Evolutionary conservation across 2,888 invertebrate genomes (phyloP).

Genomic region (Apocheima hispidaria): DNA sequence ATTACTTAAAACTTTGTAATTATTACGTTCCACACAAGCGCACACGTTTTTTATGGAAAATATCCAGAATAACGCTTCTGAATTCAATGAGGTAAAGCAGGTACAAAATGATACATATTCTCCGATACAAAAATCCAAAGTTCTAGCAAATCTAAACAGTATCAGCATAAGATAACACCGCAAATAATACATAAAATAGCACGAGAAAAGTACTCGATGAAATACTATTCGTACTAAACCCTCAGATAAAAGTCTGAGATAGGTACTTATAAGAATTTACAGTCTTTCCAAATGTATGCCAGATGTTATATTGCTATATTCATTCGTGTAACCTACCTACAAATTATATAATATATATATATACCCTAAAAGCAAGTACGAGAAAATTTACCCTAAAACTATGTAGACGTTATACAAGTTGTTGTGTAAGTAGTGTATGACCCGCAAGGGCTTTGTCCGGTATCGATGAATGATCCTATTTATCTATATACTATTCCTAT

Average conservation of each 20-base stretch:
- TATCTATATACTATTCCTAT: no score
- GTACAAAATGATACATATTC: not conserved
- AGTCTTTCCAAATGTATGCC: not conserved
- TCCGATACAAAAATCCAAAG: no score
- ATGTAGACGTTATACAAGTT: no score
- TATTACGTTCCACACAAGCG: not conserved
- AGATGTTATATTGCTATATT: not conserved
- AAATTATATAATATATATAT: no score
- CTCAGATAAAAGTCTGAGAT: not conserved
- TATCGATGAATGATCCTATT: no score
- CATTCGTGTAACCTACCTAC: not conserved
- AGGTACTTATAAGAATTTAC: constrained; percentile 1
- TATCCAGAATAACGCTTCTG: not conserved
- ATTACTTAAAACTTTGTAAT: not conserved
- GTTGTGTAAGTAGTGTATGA: no score
- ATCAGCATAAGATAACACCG: no score
- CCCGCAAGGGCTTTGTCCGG: no score
- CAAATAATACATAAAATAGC: no score
- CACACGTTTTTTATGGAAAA: not conserved
- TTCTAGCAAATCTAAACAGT: no score
- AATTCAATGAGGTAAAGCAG: not conserved
- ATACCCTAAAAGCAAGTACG: not conserved
- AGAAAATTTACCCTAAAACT: not conserved
- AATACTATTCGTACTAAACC: not conserved
- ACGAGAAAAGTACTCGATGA: no score